Evolutionary conservation across 1,140 invertebrate species (phyloP), one percentile per base, ranked within the genome.

Genomic region (Cyclina sinensis): DNA sequence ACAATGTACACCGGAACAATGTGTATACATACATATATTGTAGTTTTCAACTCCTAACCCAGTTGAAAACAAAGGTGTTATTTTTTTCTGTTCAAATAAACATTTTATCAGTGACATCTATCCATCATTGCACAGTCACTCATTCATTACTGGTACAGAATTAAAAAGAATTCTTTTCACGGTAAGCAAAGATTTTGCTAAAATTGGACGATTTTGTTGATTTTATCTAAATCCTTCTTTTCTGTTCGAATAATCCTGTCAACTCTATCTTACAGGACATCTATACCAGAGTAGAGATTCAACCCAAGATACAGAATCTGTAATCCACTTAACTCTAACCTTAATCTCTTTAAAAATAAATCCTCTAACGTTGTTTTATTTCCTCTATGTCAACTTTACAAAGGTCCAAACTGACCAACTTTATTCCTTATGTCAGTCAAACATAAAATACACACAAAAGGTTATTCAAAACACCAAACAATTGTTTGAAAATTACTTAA

Each of bases 241-340:
- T 84, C 21, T 70, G 48, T 48, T 48, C 62, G 16, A 70, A 54
- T 70, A 84, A 84, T 84, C 82, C 82, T 68, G 65, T 70, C 82
- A 51, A 70, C 82, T 14, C 37, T 73, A 84, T 84, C 82, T 73
- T 32, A 43, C 21, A 0, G 82, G 82, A 84, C 68, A 84, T 84
- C 82, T 84, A 84, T 51, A 83, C 80, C 65, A 32, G 74, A 84
- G 82, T 74, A 84, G 48, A 84, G 82, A 84, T 84, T 70, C 62
- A 27, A 48, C 21, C 16, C 39, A 21, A 73, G 82, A 84, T 84
- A 84, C 27, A 37, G 48, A 30, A 21, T 68, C 46, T 39, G 39
- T 84, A 84, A 84, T 84, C 82, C 82, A 84, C 65, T 84, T 74
- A 73, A 70, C 37, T 73, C 30, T 43, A 70, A 37, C 27, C 46